Base-by-base conservation (phyloP, 2,888 invertebrate species). In the Siphlonurus alternatus region DNA sequence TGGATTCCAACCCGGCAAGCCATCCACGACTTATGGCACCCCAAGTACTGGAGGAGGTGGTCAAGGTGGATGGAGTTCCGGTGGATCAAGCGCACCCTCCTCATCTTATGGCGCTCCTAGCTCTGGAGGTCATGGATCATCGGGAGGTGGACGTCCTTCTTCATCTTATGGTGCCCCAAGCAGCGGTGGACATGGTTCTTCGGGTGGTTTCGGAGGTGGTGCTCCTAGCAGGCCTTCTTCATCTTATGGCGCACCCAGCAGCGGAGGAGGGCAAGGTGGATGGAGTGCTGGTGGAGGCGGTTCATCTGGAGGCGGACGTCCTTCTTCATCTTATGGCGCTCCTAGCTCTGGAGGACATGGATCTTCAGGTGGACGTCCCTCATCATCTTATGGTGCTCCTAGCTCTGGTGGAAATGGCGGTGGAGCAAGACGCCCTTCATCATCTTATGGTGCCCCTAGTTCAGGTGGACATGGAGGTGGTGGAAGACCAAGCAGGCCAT, bases 161-260 rank as follows among this genome's bases (percentile, higher is more conserved):
- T 56, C 56, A n/a, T 56, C 56, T n/a, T 56, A 56, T 22, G 56
- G 56, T 20, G 56, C 56, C 56, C 56, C 56, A 56, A 10, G 7
- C 15, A n/a, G 19, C 22, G n/a, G 19, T 22, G 22, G 22, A n/a
- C 7, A 10, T 56, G 56, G 56, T 20, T 22, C 56, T 56, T 56
- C 56, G 7, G 56, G 56, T n/a, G 56, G 56, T 15, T 51, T 51
- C 22, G 56, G 56, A 20, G 7, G n/a, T 20, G 19, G 22, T n/a
- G 19, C 5, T 7, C n/a, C 56, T 22, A 18, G 5, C 19, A 20
- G 19, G 7, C 56, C 56, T 5, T 10, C 7, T n/a, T 56, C 56
- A 56, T 56, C 56, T 56, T 56, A 56, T 22, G 56, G 56, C 56
- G 56, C 56, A 20, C 56, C 56, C 56, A 56, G 22, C 56, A 5